A percentile compares a stretch with the other conserved stretches of the same genome.
These are phyloP conservation scores for Lemur catta DNA, from an alignment of 2,797 vertebrate species.

Conservation along the genomic window DNA sequence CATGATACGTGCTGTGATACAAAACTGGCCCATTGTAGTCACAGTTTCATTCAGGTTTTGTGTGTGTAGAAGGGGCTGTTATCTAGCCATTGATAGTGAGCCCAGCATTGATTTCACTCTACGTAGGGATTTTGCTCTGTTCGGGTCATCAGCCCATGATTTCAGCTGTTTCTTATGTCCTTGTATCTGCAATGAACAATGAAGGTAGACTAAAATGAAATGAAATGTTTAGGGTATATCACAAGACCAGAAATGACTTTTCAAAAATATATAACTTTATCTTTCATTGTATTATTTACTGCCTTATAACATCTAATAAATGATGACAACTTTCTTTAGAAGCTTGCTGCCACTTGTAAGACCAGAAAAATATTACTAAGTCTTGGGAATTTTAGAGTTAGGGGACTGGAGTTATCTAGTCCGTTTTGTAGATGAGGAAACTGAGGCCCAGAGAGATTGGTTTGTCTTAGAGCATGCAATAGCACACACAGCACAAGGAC, in stretches of 20 bases:
- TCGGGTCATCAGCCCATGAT: not conserved
- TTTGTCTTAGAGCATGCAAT: not conserved
- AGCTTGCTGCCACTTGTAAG: not conserved
- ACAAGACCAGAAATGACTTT: not conserved
- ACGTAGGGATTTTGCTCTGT: not conserved
- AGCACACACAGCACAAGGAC: not conserved
- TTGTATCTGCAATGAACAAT: not conserved
- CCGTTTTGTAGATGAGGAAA: not conserved
- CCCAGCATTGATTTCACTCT: not conserved
- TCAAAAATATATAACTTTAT: not conserved
- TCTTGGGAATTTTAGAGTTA: not conserved
- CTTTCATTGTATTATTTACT: not conserved
- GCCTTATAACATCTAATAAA: not conserved
- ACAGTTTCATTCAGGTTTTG: not conserved
- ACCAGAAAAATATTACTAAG: not conserved
- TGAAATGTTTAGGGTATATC: not conserved
- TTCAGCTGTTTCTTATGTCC: not conserved
- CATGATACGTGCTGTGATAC: not conserved
- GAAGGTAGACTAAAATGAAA: not conserved
- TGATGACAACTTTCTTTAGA: not conserved
- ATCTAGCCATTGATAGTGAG: not conserved
- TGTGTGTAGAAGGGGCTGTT: not conserved
- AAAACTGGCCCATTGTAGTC: not conserved
- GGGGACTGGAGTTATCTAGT: not conserved
- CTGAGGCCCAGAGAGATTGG: not conserved